Percentiles rank a stretch among this genome's conserved stretches.
phyloP scores from a whole-genome alignment of 2,113 vertebrate genomes.

The Thamnaconus septentrionalis region DNA sequence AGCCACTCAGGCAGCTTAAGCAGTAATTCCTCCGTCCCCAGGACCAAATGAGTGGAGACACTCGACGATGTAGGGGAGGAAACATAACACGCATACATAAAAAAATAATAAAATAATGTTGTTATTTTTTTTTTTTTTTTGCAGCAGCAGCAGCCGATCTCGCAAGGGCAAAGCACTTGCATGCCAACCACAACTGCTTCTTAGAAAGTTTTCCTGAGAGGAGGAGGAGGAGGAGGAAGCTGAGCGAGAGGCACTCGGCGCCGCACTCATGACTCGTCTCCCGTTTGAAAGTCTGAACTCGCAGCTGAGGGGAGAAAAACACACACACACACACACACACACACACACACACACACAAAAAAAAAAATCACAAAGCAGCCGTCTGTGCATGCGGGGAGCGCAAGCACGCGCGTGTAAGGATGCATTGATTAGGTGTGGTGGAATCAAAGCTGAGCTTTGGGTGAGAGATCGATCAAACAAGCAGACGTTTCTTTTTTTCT shows the following conservation, averaged over 20 bases:
- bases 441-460: constrained; percentile 57
- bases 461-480: constrained; percentile 49
- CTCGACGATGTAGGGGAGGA: not conserved
- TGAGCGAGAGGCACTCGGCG: constrained; percentile 37
- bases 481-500: constrained; percentile 2
- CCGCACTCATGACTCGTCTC: constrained; percentile 39
- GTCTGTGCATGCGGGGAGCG: constrained; percentile 15
- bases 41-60: not conserved
- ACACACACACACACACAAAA: too few species aligned
- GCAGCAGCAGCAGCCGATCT: constrained; percentile 5
- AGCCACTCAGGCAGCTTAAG: too few species aligned
- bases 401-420: constrained; percentile 11
- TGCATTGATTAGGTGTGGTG: constrained; percentile 53
- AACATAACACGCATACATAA: constrained; percentile 17
- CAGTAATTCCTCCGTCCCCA: not conserved
- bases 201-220: constrained; percentile 43
- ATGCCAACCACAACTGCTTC: constrained; percentile 37
- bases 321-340: too few species aligned
- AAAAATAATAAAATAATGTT: constrained; percentile 5
- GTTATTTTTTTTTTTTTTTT: not conserved
- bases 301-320: constrained; percentile 27
- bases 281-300: constrained; percentile 54
- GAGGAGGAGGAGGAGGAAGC: constrained; percentile 35
- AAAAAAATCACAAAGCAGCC: constrained; percentile 45
- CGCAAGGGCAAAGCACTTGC: constrained; percentile 43